phyloP scores from a whole-genome alignment of 2,888 invertebrate genomes.

The Homarus gammarus region DNA sequence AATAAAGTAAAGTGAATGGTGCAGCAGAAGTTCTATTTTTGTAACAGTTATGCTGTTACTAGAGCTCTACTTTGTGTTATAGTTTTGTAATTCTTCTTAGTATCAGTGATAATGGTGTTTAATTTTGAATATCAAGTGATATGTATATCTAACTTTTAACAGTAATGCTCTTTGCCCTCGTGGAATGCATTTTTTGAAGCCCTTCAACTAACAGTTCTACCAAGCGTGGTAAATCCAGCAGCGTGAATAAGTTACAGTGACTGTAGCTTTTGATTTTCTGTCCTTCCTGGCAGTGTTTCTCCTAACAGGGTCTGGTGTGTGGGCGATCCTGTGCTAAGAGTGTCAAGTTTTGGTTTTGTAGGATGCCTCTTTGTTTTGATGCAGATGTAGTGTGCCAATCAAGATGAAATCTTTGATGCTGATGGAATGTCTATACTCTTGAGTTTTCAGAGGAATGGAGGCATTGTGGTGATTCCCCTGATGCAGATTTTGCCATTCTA shows the following conservation, averaged over 20 bases:
- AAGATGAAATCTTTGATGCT: constrained; percentile 44
- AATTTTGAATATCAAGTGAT: constrained; percentile 28
- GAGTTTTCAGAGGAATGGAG: constrained; percentile 64
- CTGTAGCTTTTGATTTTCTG: constrained; percentile 32
- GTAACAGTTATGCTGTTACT: not conserved
- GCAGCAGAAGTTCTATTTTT: not conserved
- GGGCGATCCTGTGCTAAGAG: constrained; percentile 47
- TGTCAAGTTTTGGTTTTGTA: constrained; percentile 45
- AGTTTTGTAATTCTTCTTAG: not conserved
- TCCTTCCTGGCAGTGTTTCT: constrained; percentile 35
- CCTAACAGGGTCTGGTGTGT: constrained; percentile 64
- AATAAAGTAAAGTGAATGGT: not conserved
- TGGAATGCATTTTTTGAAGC: constrained; percentile 55
- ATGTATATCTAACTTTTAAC: constrained; percentile 44
- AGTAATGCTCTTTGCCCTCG: constrained; percentile 57
- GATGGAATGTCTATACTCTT: constrained; percentile 42
- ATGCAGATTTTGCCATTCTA: constrained; percentile 50
- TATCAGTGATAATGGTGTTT: constrained; percentile 21
- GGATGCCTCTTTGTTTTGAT: constrained; percentile 41
- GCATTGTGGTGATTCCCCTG: constrained; percentile 50
- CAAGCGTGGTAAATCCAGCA: constrained; percentile 53
- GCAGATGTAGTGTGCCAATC: constrained; percentile 46
- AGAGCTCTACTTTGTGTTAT: not conserved
- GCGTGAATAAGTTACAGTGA: constrained; percentile 34
- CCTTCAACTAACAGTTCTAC: constrained; percentile 53